Conservation (phyloP, 2,888 invertebrate species). For the Drosophila multiciliata region DNA sequence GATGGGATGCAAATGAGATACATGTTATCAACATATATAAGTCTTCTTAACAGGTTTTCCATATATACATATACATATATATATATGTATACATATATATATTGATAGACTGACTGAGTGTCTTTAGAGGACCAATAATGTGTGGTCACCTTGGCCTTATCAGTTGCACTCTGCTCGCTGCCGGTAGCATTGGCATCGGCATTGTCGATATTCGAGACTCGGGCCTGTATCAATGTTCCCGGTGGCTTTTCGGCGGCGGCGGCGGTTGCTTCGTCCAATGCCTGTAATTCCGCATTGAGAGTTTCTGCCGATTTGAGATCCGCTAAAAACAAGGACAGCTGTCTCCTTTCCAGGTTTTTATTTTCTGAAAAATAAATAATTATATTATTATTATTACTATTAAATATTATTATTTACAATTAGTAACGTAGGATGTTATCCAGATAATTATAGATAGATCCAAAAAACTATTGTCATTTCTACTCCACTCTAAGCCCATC, state of each 20-base stretch:
- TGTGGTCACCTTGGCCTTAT: neutral
- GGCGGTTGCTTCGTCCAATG: neutral
- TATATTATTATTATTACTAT: neutral
- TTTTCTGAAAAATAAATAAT: neutral
- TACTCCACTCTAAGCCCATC: neutral
- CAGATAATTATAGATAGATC: neutral
- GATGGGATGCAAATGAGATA: no score
- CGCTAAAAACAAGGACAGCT: slow-evolving; percentile 87
- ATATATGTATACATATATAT: no score
- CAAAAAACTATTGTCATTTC: neutral
- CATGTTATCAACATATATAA: no score
- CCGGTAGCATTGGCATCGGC: no score
- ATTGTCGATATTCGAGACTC: slow-evolving; percentile 33
- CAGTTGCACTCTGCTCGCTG: neutral
- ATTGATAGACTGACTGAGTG: neutral
- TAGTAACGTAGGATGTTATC: neutral
- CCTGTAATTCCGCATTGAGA: neutral
- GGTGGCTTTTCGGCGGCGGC: slow-evolving; percentile 15
- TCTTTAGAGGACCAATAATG: neutral
- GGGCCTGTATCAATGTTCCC: slow-evolving; percentile 55
- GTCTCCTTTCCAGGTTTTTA: neutral
- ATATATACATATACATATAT: no score
- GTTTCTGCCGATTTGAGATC: slow-evolving; percentile 91
- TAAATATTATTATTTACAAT: neutral
- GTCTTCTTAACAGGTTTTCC: neutral